Base-by-base conservation (phyloP, 2,888 invertebrate genomes). In the Isotomurus palustris region DNA sequence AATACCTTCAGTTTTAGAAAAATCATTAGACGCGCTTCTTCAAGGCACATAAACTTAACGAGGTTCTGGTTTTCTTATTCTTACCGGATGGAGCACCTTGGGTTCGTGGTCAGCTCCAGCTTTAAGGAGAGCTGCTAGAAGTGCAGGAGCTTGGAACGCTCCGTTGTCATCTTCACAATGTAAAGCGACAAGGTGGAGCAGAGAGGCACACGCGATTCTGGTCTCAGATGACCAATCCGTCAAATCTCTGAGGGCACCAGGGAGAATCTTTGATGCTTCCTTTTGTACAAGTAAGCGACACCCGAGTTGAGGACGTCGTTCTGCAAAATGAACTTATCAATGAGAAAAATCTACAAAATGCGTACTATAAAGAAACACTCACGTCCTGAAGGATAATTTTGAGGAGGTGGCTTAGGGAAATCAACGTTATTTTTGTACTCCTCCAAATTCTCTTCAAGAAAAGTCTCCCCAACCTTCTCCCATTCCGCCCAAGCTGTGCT, bases 351-450 rank as follows among this genome's bases (percentile, higher is more conserved):
- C 19, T 8, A 49, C 3, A 21, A 3, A 35, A 35, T 17, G 49
- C 3, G 14, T 12, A 21, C 8, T 32, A 8, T 5, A 35, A 35
- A 49, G 10, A 8, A 10, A 10, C 10, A 62, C 69, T 72, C 76
- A 82, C 83, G 76, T 67, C 80, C 76, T 44, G 79, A 73, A 1
- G 91, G 91, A 77, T 93, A 93, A 73, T 91, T 86, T 3, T 77
- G 72, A 0, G 85, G 84, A 2, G 79, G 77, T 51, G 82, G 80
- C 55, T 81, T 81, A 8, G 85, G 79, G 74, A 87, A 89, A 75
- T 93, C 90, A 50, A 87, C 76, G 74, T 85, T 84, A 73, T 91
- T 88, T 73, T 90, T 91, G 0, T 93, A 76, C 60, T 94, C 91
- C 43, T 84, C 82, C 72, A 92, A 87, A 76, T 95, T 95, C 75